Evolutionary conservation across 30 jellyfish, hydroid and myxozoan species (phyloP).

Genomic region (Nemopilema nomurai): DNA sequence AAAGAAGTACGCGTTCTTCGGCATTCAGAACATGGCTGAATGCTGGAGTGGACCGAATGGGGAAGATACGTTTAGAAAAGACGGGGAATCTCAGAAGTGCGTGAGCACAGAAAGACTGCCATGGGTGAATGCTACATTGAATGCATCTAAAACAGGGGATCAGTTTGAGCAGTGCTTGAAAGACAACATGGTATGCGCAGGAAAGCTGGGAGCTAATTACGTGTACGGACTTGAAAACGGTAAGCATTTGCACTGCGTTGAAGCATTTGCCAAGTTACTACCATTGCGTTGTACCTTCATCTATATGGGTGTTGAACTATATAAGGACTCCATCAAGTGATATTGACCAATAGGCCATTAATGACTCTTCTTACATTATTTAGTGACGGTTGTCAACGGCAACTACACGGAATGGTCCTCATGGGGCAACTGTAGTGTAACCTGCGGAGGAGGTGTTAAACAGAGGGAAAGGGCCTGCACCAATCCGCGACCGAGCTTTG

Average conservation of each 20-base stretch:
- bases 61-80: conserved; percentile 46
- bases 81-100: conserved; percentile 47
- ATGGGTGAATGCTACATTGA: not conserved
- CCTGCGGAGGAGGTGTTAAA: conserved; percentile 69
- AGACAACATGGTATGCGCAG: conserved; percentile 54
- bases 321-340: too few relatives aligned
- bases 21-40: conserved; percentile 62
- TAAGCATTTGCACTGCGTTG: too few relatives aligned
- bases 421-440: conserved; percentile 66
- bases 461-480: conserved; percentile 70
- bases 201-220: conserved; percentile 62
- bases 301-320: too few relatives aligned
- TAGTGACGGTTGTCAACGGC: conserved; percentile 68
- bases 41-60: conserved; percentile 77
- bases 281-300: too few relatives aligned
- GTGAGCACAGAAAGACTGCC: conserved; percentile 7
- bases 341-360: not conserved
- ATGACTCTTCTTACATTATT: not conserved
- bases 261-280: not conserved
- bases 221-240: conserved; percentile 66
- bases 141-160: conserved; percentile 12
- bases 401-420: conserved; percentile 72
- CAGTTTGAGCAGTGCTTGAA: conserved; percentile 39
- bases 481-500: conserved; percentile 75
- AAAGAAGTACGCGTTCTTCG: conserved; percentile 51